Evolutionary conservation across 2,113 vertebrate species (phyloP).

Genomic region (Syrrhaptes paradoxus): DNA sequence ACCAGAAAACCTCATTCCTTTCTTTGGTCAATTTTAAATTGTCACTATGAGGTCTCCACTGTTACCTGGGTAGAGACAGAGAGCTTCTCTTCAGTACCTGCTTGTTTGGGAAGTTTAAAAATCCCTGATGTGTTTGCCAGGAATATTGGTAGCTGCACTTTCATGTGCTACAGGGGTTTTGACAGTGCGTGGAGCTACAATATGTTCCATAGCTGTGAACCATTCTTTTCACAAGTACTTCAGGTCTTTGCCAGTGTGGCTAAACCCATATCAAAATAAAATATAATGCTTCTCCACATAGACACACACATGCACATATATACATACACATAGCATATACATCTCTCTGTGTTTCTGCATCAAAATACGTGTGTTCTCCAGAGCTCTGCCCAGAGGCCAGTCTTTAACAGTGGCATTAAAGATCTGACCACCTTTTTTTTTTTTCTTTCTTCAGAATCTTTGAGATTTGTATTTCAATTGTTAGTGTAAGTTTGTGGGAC

Average conservation of each 20-base stretch:
- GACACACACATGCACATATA: too few relatives aligned
- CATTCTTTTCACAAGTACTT: not conserved
- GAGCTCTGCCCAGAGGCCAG: not conserved
- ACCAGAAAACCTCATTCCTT: not conserved
- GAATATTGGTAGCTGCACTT: not conserved
- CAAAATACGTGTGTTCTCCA: not conserved
- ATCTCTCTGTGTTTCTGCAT: rapidly evolving
- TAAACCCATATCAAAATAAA: not conserved
- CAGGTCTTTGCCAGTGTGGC: not conserved
- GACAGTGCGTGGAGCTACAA: not conserved
- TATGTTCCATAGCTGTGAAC: not conserved
- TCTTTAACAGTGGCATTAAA: not conserved
- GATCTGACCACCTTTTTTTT: not conserved
- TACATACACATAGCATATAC: not conserved
- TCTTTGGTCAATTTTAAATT: not conserved
- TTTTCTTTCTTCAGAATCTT: not conserved
- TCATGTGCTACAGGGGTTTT: not conserved
- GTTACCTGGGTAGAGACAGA: not conserved
- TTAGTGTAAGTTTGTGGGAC: not conserved
- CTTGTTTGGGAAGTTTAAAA: not conserved
- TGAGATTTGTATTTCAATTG: not conserved
- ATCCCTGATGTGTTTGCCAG: not conserved
- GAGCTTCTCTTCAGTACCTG: not conserved
- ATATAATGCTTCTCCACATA: not conserved
- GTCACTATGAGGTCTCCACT: not conserved